These are phyloP conservation scores for Druceiella hillmani DNA, from an alignment of 2,888 invertebrate genomes.

Conservation along the genomic window DNA sequence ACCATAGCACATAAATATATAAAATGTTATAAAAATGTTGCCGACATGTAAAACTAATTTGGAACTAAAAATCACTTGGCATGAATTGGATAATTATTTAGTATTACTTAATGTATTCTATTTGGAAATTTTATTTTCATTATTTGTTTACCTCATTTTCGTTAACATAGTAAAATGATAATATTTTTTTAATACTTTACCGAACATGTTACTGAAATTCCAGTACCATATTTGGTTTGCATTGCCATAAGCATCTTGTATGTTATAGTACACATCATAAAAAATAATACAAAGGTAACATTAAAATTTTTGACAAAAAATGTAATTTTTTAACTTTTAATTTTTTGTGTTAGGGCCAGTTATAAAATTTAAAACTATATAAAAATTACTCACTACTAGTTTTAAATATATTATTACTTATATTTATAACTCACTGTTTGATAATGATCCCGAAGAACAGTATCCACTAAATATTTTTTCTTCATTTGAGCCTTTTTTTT, in stretches of 20 bases:
- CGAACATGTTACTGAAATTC: conserved; percentile 6
- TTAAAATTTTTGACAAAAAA: conserved; percentile 6
- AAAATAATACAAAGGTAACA: neutral
- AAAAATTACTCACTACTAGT: conserved; percentile 2
- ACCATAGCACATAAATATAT: no score
- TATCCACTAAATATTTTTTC: conserved; percentile 46
- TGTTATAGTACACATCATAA: neutral
- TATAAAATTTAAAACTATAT: neutral
- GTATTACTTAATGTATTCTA: no score
- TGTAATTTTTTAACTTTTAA: conserved; percentile 2
- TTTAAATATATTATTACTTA: neutral
- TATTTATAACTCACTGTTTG: conserved; percentile 51
- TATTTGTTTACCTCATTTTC: no score
- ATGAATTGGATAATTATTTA: no score
- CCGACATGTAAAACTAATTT: no score
- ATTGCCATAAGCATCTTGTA: neutral
- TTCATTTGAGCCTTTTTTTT: conserved; percentile 61
- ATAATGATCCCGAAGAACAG: conserved; percentile 58
- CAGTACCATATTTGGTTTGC: conserved; percentile 4
- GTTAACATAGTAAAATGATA: no score
- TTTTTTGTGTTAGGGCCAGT: neutral
- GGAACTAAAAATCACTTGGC: no score
- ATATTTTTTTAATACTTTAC: neutral
- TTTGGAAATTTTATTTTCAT: no score
- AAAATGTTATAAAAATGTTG: no score